phyloP scores from a whole-genome alignment of 1,140 invertebrate species.

The Drosophila pseudoobscura region DNA sequence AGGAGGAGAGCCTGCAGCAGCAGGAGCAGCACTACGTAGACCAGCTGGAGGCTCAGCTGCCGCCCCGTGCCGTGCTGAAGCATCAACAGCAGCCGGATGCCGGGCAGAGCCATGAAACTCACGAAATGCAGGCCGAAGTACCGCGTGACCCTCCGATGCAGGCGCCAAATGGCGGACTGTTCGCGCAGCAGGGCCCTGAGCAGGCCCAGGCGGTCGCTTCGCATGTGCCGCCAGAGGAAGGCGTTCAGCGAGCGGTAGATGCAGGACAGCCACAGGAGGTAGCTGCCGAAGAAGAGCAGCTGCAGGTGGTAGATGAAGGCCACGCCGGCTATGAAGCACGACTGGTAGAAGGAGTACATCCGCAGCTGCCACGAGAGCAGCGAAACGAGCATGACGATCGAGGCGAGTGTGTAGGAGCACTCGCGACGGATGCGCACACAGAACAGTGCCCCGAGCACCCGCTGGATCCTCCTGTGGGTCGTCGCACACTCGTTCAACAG shows the following conservation, averaged over 20 bases:
- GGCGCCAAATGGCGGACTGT: conserved; percentile 23
- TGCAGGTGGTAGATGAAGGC: conserved; percentile 49
- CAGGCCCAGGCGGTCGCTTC: conserved; percentile 17
- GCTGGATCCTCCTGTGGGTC: conserved; percentile 29
- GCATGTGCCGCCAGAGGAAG: conserved; percentile 46
- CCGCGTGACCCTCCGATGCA: conserved; percentile 34
- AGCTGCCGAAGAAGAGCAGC: conserved; percentile 57
- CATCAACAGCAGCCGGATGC: background rate
- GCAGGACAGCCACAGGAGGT: conserved; percentile 56
- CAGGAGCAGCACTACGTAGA: conserved; percentile 18
- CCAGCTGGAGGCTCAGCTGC: conserved; percentile 14
- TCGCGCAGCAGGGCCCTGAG: conserved; percentile 26
- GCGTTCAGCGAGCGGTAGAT: conserved; percentile 48
- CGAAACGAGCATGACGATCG: conserved; percentile 25
- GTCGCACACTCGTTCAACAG: conserved; percentile 43
- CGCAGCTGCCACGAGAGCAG: conserved; percentile 39
- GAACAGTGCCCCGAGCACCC: conserved; percentile 30
- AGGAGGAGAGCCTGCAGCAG: conserved; percentile 24
- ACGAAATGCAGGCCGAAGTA: conserved; percentile 52
- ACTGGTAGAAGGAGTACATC: conserved; percentile 56
- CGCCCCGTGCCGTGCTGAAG: background rate
- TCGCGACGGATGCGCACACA: conserved; percentile 44
- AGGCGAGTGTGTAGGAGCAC: conserved; percentile 31
- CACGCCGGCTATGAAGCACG: conserved; percentile 46
- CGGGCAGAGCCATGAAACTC: conserved; percentile 34